A percentile compares a stretch with the other conserved stretches of the same genome.
Conservation (phyloP, 1,140 invertebrate genomes). For the Solen grandis region DNA sequence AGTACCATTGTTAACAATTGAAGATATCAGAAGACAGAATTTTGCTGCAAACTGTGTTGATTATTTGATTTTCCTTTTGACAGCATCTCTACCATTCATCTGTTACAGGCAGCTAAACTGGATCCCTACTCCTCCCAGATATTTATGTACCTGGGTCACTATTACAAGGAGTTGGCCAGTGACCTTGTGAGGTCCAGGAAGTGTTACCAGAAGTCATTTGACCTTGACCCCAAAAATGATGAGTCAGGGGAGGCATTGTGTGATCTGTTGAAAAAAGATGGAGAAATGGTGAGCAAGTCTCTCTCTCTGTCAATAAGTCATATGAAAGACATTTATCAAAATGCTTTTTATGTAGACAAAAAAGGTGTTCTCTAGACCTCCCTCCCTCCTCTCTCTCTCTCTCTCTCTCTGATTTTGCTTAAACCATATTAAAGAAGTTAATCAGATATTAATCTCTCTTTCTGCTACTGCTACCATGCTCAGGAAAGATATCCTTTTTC, state of each 20-base stretch:
- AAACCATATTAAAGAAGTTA: no score
- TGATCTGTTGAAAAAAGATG: slow-evolving; percentile 85
- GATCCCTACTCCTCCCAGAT: slow-evolving; percentile 87
- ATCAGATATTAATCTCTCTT: no score
- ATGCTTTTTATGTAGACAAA: no score
- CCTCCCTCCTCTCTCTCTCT: no score
- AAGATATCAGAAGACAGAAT: no score
- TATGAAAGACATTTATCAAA: neutral
- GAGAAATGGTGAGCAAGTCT: slow-evolving; percentile 53
- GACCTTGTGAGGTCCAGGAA: slow-evolving; percentile 81
- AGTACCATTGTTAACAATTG: no score
- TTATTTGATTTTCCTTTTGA: no score
- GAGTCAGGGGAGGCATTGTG: slow-evolving; percentile 88
- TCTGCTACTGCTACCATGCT: no score
- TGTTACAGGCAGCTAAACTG: slow-evolving; percentile 87
- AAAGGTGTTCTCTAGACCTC: no score
- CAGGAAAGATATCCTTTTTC: no score
- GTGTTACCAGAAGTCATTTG: slow-evolving; percentile 91
- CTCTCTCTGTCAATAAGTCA: neutral
- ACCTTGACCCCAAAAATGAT: slow-evolving; percentile 86
- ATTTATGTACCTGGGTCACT: slow-evolving; percentile 89
- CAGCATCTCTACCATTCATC: no score
- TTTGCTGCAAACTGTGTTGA: no score
- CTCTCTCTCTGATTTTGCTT: slow-evolving; percentile 50
- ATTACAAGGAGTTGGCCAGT: slow-evolving; percentile 83